Evolutionary conservation across 2,888 invertebrate species (phyloP).

Genomic region (Diaperis boleti): DNA sequence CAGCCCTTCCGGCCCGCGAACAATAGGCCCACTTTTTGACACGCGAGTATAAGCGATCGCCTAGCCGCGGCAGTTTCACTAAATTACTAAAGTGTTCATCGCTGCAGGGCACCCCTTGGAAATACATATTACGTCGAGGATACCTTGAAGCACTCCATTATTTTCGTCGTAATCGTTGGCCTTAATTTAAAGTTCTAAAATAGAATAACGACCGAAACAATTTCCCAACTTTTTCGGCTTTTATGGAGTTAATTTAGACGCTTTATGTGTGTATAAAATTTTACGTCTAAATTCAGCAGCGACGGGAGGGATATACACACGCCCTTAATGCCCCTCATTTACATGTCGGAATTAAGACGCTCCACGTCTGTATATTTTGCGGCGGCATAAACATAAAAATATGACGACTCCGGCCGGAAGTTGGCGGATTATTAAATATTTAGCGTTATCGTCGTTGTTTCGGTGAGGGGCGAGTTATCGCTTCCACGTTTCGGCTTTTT

Average conservation of each 20-base stretch:
- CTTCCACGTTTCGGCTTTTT: constrained; percentile 21
- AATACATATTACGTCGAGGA: constrained; percentile 23
- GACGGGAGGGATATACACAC: constrained; percentile 29
- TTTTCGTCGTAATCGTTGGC: constrained; percentile 35
- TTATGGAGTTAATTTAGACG: constrained; percentile 46
- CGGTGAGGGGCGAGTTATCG: constrained; percentile 31
- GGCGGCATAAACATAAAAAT: constrained; percentile 40
- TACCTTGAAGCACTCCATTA: constrained; percentile 37
- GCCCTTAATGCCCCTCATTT: constrained; percentile 39
- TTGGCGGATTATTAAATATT: constrained; percentile 35
- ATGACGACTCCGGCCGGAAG: constrained; percentile 28
- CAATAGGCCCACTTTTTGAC: constrained; percentile 16
- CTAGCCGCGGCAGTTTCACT: constrained; percentile 1
- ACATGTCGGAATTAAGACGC: constrained; percentile 41
- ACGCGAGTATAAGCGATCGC: constrained; percentile 17
- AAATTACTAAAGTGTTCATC: not conserved
- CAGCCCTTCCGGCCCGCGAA: constrained; percentile 1
- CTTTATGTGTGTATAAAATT: constrained; percentile 51
- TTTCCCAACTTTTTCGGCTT: constrained; percentile 47
- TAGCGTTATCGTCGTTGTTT: constrained; percentile 33
- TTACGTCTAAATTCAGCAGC: constrained; percentile 47
- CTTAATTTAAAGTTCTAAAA: constrained; percentile 39
- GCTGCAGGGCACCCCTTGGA: constrained; percentile 13
- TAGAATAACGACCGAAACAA: constrained; percentile 40
- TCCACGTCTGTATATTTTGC: constrained; percentile 27